Evolutionary conservation across 92 coral and sea anemone genomes (phyloP), one percentile per base, ranked within the genome.

Genomic region (Actinostola sp.): DNA sequence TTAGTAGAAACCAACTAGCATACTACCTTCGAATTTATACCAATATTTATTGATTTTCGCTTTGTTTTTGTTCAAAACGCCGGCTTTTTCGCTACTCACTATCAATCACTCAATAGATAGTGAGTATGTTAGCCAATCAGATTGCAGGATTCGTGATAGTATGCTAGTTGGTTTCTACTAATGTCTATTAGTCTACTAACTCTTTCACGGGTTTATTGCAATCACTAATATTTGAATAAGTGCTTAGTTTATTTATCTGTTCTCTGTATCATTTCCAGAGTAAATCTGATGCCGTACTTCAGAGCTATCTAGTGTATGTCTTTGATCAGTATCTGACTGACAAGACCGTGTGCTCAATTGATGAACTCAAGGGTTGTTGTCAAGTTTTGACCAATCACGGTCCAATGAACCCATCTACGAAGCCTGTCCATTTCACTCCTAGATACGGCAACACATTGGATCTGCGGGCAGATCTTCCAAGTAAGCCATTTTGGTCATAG

Each of bases 331-430:
- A 80, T 34, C 61, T 84, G 50, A 41, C 63, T 8, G 92, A 92
- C 43, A 77, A 82, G 17, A 63, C 63, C 21, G 64, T 89, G n/a
- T 92, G 97, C 65, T 82, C 90, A 65, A 46, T 92, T 63, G 75
- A 84, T n/a, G 92, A 89, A 66, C 71, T 92, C 64, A 88, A 84
- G 55, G 67, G 56, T 41, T 92, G 92, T 66, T 95, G 84, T 13
- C 82, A 63, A 58, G 80, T 92, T 25, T 36, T 83, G 45, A 92
- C 97, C 17, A 89, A 82, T 85, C 86, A 89, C 38, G 97, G 96
- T 2, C 69, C 70, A 19, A 16, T 63, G 25, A 92, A 89, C 67
- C 97, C 97, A 8, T 51, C 55, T 17, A 28, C 41, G 23, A 65
- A 63, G n/a, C 90, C 96, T 0, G 83, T 92, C 15, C 89, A 89